phyloP scores from a whole-genome alignment of 2,888 invertebrate species.

The Aspidapion aeneum region DNA sequence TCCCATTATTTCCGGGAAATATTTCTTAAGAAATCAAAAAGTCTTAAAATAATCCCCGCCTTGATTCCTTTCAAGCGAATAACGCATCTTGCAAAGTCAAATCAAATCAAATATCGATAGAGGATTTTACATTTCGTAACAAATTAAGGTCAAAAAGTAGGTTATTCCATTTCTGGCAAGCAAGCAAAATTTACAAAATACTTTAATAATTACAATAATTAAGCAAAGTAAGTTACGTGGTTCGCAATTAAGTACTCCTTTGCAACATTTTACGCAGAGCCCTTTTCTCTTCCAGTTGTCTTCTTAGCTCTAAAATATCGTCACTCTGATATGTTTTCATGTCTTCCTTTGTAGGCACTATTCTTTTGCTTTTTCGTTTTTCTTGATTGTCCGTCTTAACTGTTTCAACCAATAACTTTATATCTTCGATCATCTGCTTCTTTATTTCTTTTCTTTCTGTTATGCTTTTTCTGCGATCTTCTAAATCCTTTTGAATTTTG shows the following conservation, averaged over 20 bases:
- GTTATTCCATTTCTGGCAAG: too few species aligned
- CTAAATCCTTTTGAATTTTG: conserved; percentile 52
- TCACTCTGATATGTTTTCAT: conserved; percentile 38
- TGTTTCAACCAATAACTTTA: conserved; percentile 48
- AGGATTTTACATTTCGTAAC: neutral
- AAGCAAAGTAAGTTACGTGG: too few species aligned
- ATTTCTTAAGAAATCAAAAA: too few species aligned
- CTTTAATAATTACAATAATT: too few species aligned
- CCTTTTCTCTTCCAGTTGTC: conserved; percentile 51
- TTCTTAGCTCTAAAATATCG: conserved; percentile 51
- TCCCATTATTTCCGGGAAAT: too few species aligned
- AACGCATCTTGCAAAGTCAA: neutral
- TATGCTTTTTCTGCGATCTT: conserved; percentile 50
- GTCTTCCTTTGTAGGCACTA: conserved; percentile 37
- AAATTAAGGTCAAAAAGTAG: too few species aligned
- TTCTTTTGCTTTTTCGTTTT: conserved; percentile 37
- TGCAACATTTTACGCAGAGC: conserved; percentile 33
- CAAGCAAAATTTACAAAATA: too few species aligned
- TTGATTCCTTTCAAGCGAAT: neutral
- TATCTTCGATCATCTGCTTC: conserved; percentile 50
- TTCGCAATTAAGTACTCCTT: too few species aligned
- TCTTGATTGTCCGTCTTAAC: conserved; percentile 35
- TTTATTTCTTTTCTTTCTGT: conserved; percentile 48
- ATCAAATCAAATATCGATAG: neutral
- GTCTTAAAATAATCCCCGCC: neutral